Evolutionary conservation across 1,140 invertebrate species (phyloP).

Genomic region (Drosophila punjabiensis): DNA sequence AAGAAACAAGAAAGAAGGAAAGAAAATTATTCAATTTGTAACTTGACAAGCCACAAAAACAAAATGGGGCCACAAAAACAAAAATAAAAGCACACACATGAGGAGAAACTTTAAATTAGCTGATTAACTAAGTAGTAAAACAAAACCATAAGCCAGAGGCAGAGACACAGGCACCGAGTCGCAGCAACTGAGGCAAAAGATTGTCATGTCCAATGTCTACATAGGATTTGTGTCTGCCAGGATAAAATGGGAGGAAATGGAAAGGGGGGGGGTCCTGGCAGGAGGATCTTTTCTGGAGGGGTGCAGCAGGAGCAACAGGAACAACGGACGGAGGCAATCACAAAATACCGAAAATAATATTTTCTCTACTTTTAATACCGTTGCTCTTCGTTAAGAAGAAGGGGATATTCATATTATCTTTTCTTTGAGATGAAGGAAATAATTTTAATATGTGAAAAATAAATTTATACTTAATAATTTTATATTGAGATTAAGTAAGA

Average conservation of each 20-base stretch:
- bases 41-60: conserved; percentile 42
- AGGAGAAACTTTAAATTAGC: conserved; percentile 73
- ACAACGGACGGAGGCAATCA: conserved; percentile 73
- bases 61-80: conserved; percentile 14
- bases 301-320: conserved; percentile 31
- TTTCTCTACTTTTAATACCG: conserved; percentile 44
- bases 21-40: conserved; percentile 48
- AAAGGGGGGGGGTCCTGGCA: neutral
- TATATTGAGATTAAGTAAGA: too few species aligned
- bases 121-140: conserved; percentile 80
- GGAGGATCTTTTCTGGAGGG: conserved; percentile 5
- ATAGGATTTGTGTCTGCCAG: conserved; percentile 68
- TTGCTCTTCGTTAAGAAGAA: too few species aligned
- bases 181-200: conserved; percentile 41
- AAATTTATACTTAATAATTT: too few species aligned
- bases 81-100: conserved; percentile 28
- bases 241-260: conserved; percentile 28
- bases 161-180: conserved; percentile 26
- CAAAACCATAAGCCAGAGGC: conserved; percentile 69
- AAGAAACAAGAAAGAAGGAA: neutral
- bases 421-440: too few species aligned
- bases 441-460: too few species aligned
- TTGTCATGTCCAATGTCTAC: conserved; percentile 68
- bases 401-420: neutral
- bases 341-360: conserved; percentile 81